phyloP scores from a whole-genome alignment of 1,140 invertebrate species.

The Semibalanus balanoides region DNA sequence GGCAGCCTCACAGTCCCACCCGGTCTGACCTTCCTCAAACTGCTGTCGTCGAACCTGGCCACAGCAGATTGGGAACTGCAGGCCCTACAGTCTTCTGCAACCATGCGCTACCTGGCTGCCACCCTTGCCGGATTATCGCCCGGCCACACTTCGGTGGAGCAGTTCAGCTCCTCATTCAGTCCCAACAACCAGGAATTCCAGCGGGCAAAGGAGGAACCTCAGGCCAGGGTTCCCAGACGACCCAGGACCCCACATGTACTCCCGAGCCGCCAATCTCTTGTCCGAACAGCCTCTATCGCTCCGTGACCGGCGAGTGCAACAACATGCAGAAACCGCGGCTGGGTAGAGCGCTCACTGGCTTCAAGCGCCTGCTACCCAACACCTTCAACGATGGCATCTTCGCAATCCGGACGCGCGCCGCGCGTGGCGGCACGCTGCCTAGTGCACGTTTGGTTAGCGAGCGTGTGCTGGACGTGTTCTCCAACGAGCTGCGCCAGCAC shows the following conservation, averaged over 20 bases:
- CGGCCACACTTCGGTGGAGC: background rate
- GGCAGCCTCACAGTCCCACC: background rate
- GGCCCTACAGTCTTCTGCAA: background rate
- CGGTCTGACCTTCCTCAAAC: background rate
- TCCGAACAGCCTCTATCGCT: conserved; percentile 39
- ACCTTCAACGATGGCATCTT: conserved; percentile 78
- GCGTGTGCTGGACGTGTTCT: conserved; percentile 30
- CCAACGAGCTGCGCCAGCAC: conserved; percentile 22
- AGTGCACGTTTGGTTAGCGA: conserved; percentile 57
- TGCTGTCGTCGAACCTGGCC: background rate
- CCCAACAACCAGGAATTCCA: no score
- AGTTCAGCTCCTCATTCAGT: background rate
- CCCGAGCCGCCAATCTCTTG: background rate
- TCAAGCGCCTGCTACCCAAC: conserved; percentile 67
- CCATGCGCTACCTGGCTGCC: background rate
- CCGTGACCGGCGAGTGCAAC: conserved; percentile 75
- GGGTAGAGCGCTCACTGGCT: conserved; percentile 70
- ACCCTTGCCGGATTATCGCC: background rate
- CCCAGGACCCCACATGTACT: conserved; percentile 28
- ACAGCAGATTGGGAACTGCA: background rate
- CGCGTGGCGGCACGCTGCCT: conserved; percentile 35
- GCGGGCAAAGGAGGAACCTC: no score
- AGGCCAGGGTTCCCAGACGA: conserved; percentile 40
- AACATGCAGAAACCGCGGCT: conserved; percentile 71
- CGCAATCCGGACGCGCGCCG: conserved; percentile 40